These are phyloP conservation scores for Drosophila anomalata DNA, from an alignment of 2,888 invertebrate species.

Conservation along the genomic window DNA sequence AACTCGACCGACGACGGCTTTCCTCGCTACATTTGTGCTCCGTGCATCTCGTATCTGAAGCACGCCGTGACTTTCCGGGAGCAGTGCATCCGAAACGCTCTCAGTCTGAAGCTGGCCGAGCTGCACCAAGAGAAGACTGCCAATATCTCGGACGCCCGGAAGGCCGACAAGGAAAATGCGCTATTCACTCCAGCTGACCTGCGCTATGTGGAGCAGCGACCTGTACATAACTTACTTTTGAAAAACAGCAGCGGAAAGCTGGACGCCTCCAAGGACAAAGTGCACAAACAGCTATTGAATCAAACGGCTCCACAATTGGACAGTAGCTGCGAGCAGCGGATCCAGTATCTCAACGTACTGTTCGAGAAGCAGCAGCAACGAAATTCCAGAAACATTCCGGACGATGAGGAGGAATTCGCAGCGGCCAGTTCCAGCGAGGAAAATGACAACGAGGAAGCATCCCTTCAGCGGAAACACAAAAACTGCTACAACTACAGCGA, in stretches of 20 bases:
- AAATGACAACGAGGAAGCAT: constrained; percentile 57
- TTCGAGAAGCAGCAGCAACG: constrained; percentile 67
- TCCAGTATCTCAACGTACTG: constrained; percentile 76
- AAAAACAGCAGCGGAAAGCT: constrained; percentile 61
- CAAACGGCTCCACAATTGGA: constrained; percentile 36
- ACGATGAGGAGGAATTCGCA: constrained; percentile 74
- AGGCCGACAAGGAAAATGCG: constrained; percentile 49
- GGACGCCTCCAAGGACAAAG: constrained; percentile 67
- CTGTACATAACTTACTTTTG: constrained; percentile 74
- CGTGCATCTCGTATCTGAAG: constrained; percentile 83
- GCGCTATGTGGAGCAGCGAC: constrained; percentile 72
- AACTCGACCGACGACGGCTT: constrained; percentile 80
- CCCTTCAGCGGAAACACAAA: constrained; percentile 63
- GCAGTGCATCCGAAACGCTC: constrained; percentile 80
- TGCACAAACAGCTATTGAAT: constrained; percentile 71
- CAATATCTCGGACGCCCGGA: constrained; percentile 30
- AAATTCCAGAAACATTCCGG: constrained; percentile 48
- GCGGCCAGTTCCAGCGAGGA: constrained; percentile 80
- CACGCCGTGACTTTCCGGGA: constrained; percentile 83
- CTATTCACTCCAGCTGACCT: constrained; percentile 76
- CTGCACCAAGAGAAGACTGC: constrained; percentile 56
- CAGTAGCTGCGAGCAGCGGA: constrained; percentile 54
- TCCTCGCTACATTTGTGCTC: constrained; percentile 82
- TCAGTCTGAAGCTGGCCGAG: constrained; percentile 72
- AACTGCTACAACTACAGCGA: constrained; percentile 82